Evolutionary conservation across 2,797 vertebrate genomes (phyloP).

Genomic region (Trematomus bernacchii): DNA sequence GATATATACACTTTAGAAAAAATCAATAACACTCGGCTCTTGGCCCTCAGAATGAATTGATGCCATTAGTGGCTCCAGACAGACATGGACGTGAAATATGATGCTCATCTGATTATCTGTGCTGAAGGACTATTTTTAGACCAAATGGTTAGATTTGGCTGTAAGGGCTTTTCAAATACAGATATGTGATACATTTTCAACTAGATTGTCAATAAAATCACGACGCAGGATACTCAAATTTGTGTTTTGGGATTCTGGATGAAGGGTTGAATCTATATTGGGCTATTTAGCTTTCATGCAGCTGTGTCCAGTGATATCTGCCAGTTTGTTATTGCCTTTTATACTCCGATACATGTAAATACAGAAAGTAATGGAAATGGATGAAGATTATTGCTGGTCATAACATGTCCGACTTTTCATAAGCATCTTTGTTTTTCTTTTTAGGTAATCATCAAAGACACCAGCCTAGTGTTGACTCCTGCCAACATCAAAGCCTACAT

Average conservation of each 20-base stretch:
- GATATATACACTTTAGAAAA: constrained; percentile 53
- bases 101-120: constrained; percentile 30
- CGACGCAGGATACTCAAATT: not conserved
- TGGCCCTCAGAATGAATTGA: constrained; percentile 43
- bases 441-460: constrained; percentile 99
- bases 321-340: constrained; percentile 1
- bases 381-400: constrained; percentile 4
- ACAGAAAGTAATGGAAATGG: constrained; percentile 11
- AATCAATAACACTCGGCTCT: constrained; percentile 70
- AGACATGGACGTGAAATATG: constrained; percentile 39
- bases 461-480: constrained; percentile 94
- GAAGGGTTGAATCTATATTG: constrained; percentile 11
- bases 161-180: constrained; percentile 20
- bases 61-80: constrained; percentile 57
- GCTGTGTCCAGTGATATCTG: not conserved
- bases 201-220: constrained; percentile 7
- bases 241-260: constrained; percentile 22
- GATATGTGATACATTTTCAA: constrained; percentile 6
- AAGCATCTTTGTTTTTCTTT: constrained; percentile 24
- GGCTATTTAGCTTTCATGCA: constrained; percentile 8
- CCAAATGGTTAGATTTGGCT: constrained; percentile 14
- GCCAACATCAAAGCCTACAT: constrained; percentile 98
- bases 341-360: constrained; percentile 19
- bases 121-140: constrained; percentile 41
- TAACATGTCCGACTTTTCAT: constrained; percentile 6